These are phyloP conservation scores for Macrotus californicus DNA, from an alignment of 2,113 vertebrate species.

Conservation along the genomic window DNA sequence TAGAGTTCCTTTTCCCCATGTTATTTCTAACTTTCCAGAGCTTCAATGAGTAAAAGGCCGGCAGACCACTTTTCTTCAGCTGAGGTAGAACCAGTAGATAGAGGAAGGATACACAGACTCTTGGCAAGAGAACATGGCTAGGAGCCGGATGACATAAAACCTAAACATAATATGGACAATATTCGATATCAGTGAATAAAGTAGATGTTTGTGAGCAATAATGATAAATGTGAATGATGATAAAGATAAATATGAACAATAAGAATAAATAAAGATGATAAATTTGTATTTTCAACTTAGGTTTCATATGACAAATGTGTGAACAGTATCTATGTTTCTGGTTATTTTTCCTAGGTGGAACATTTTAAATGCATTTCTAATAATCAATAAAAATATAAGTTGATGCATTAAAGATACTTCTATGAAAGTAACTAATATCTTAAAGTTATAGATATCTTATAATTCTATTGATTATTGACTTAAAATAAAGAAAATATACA, in stretches of 20 bases:
- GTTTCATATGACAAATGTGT: background rate
- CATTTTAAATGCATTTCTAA: background rate
- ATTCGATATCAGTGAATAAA: background rate
- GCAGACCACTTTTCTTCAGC: background rate
- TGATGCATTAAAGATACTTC: background rate
- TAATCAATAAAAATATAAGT: background rate
- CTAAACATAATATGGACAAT: background rate
- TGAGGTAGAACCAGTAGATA: background rate
- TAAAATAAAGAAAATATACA: slow-evolving; percentile 1
- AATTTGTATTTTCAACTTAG: background rate
- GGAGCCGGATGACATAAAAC: background rate
- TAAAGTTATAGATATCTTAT: background rate
- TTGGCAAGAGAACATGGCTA: background rate
- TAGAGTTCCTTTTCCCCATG: background rate
- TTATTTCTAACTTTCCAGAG: background rate
- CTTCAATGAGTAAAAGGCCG: background rate
- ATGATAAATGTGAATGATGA: background rate
- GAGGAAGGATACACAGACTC: background rate
- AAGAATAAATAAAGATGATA: background rate
- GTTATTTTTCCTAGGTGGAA: background rate
- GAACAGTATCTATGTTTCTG: background rate
- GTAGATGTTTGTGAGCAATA: background rate
- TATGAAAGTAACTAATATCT: background rate
- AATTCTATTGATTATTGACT: background rate
- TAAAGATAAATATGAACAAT: background rate